A percentile compares a stretch with the other conserved stretches of the same genome.
phyloP scores from a whole-genome alignment of 2,797 vertebrate genomes.

The Centropyge bicolor region DNA sequence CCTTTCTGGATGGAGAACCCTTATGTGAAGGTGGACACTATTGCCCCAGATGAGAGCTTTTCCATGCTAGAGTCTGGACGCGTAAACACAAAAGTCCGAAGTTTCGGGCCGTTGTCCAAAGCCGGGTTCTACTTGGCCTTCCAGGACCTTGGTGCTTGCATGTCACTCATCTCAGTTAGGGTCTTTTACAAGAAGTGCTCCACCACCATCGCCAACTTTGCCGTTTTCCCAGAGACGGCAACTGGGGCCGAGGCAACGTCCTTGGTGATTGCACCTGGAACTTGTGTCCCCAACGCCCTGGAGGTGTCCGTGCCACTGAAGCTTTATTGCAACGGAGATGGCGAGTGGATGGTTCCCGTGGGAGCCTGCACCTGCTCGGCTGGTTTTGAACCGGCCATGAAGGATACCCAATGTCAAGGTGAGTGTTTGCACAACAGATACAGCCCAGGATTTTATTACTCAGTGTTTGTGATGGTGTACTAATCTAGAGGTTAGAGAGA shows the following conservation, averaged over 20 bases:
- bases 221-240: conserved; percentile 95
- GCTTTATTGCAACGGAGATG: conserved; percentile 97
- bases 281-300: conserved; percentile 92
- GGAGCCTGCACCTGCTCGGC: conserved; percentile 94
- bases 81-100: conserved; percentile 96
- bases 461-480: conserved; percentile 12
- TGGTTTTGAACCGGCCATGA: conserved; percentile 92
- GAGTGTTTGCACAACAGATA: conserved; percentile 57
- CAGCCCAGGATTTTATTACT: conserved; percentile 5
- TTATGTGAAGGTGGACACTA: conserved; percentile 98
- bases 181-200: conserved; percentile 99
- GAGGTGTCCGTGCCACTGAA: conserved; percentile 97
- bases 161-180: conserved; percentile 97
- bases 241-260: conserved; percentile 97
- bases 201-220: conserved; percentile 95
- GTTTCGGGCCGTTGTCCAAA: conserved; percentile 96
- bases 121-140: conserved; percentile 97
- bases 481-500: conserved; percentile 11
- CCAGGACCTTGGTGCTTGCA: conserved; percentile 97
- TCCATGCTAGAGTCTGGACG: conserved; percentile 92
- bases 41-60: conserved; percentile 96
- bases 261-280: conserved; percentile 95
- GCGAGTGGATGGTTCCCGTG: conserved; percentile 99
- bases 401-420: conserved; percentile 96
- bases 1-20: conserved; percentile 99